phyloP scores from a whole-genome alignment of 1,140 invertebrate species.

The Aradophagus sp. region DNA sequence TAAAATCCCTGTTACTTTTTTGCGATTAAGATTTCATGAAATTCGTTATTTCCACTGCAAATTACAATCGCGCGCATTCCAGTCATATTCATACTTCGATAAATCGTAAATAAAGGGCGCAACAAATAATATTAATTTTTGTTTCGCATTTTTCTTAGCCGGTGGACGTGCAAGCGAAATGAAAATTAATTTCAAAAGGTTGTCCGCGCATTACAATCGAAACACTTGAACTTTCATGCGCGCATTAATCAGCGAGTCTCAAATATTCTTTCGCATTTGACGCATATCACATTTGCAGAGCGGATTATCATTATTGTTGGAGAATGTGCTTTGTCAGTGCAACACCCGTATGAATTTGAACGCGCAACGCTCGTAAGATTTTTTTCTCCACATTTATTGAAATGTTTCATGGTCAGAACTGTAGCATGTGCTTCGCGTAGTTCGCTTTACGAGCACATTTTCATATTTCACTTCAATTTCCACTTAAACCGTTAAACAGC shows the following conservation, averaged over 20 bases:
- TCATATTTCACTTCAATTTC: conserved; percentile 74
- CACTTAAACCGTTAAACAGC: conserved; percentile 67
- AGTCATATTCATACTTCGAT: too few species aligned
- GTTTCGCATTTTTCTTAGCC: too few species aligned
- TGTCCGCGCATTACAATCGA: too few species aligned
- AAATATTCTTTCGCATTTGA: conserved; percentile 5
- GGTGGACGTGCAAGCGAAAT: too few species aligned
- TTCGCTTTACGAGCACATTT: conserved; percentile 63
- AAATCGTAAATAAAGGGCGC: too few species aligned
- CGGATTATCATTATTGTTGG: conserved; percentile 13
- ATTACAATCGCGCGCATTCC: too few species aligned
- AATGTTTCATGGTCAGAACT: conserved; percentile 53
- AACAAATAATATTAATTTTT: too few species aligned
- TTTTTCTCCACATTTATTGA: conserved; percentile 52
- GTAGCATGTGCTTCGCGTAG: conserved; percentile 47
- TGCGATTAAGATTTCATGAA: too few species aligned
- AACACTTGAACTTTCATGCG: too few species aligned
- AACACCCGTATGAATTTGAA: conserved; percentile 29
- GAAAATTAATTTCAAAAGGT: too few species aligned
- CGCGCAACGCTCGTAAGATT: conserved; percentile 40
- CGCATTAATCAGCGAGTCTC: neutral
- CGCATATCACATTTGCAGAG: conserved; percentile 4
- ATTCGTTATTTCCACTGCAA: too few species aligned
- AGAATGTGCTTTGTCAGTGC: conserved; percentile 35
- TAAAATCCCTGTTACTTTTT: too few species aligned